Evolutionary conservation across 2,888 invertebrate species (phyloP).

Genomic region (Drosophila lacicola): DNA sequence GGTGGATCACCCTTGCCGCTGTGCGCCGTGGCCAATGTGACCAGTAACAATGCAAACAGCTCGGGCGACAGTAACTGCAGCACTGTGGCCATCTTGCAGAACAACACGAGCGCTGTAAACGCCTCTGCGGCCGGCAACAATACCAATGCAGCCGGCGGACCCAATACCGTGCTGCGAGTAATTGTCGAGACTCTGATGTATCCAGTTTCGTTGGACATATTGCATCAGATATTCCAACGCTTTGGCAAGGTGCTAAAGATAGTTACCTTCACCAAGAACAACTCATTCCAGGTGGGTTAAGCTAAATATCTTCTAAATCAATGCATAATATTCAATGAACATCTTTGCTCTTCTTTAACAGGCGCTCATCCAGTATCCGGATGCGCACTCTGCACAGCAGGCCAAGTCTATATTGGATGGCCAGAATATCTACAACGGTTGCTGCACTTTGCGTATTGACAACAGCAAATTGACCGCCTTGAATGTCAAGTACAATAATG

Average conservation of each 20-base stretch:
- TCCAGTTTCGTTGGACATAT: constrained; percentile 98
- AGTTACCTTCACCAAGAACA: constrained; percentile 99
- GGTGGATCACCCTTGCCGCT: constrained; percentile 89
- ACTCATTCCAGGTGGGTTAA: constrained; percentile 87
- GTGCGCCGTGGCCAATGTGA: constrained; percentile 85
- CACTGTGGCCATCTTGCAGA: constrained; percentile 86
- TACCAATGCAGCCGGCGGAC: constrained; percentile 88
- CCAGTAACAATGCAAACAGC: constrained; percentile 76
- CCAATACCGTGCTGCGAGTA: constrained; percentile 98
- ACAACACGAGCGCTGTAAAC: constrained; percentile 84
- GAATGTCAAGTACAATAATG: constrained; percentile 99
- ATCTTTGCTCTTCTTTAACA: constrained; percentile 82
- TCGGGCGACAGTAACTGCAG: constrained; percentile 78
- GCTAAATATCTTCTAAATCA: background rate
- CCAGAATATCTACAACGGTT: constrained; percentile 99
- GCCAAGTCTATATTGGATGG: constrained; percentile 99
- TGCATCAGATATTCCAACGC: constrained; percentile 98
- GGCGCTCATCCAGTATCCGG: constrained; percentile 99
- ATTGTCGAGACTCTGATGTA: constrained; percentile 99
- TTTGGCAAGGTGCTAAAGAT: constrained; percentile 99
- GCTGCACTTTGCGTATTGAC: constrained; percentile 99
- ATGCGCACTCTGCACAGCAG: constrained; percentile 97
- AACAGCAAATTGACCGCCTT: constrained; percentile 99
- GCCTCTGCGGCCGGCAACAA: constrained; percentile 84
- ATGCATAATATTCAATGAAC: background rate